Evolutionary conservation across 2,797 vertebrate species (phyloP).

Genomic region (Percopsis omiscomaycus): DNA sequence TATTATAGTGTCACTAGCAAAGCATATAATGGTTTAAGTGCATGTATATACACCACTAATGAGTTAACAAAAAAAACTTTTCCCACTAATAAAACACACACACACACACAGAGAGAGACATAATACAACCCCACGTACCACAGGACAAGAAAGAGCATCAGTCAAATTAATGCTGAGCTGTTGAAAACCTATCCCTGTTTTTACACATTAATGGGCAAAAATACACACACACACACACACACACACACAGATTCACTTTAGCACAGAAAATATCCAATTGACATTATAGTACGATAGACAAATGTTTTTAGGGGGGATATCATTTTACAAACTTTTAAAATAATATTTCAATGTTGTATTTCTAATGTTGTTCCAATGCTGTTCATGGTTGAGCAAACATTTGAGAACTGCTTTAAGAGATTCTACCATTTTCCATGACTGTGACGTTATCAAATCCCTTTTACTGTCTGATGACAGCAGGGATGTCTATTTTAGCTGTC

Average conservation of each 20-base stretch:
- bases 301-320: background rate
- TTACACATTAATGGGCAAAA: conserved; percentile 14
- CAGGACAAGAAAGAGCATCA: conserved; percentile 48
- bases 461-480: conserved; percentile 44
- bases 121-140: conserved; percentile 40
- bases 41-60: conserved; percentile 54
- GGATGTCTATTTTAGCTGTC: conserved; percentile 24
- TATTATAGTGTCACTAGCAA: conserved; percentile 27
- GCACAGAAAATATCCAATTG: background rate
- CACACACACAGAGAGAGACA: conserved; percentile 1
- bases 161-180: conserved; percentile 58
- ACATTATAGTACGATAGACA: background rate
- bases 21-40: conserved; percentile 55
- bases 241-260: background rate
- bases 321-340: too few relatives aligned
- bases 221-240: conserved; percentile 12
- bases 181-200: conserved; percentile 51
- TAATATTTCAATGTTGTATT: too few relatives aligned
- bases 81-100: conserved; percentile 8
- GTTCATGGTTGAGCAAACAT: too few relatives aligned
- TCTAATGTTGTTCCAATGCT: too few relatives aligned
- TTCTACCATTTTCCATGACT: background rate
- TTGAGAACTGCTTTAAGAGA: background rate
- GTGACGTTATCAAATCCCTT: conserved; percentile 22
- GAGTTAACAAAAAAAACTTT: background rate